Base-by-base conservation (phyloP, 2,797 vertebrate genomes). In the Galago senegalensis region DNA sequence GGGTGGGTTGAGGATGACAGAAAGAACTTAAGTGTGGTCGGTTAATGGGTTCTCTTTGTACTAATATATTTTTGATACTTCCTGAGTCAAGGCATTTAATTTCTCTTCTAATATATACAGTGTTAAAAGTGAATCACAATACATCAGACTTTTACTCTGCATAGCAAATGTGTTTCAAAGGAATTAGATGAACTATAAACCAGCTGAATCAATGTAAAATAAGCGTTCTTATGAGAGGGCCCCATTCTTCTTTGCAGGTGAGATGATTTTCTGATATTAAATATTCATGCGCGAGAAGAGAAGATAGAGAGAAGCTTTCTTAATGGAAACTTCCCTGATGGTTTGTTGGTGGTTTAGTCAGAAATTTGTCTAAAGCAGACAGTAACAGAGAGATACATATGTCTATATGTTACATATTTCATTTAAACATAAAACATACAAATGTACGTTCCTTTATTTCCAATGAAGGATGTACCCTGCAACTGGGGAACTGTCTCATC, bases 51-150 rank as follows among this genome's bases (percentile, higher is more conserved):
- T 70, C 34, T 87, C 8, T 29, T n/a, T 69, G 43, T 87, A 58
- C 53, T 65, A 87, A 93, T 80, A 86, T 31, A 43, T 34, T 95
- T 70, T 82, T 76, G 43, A 63, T 77, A 82, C 81, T 89, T 94
- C 63, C 73, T 34, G 37, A 92, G 37, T 82, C 61, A 77, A 92
- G n/a, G 75, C 31, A 70, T 75, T 82, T 94, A 56, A 77, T 40
- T 40, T 94, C 34, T 72, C 79, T 89, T 83, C 75, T 72, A 92
- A 49, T 58, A 77, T 29, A 56, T 43, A 70, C 56, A 23, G n/a
- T 67, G 80, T 63, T 76, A 86, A 60, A 84, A 82, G 34, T 77
- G 61, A 72, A 81, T 82, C 61, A 82, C 23, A 53, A 67, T 61
- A 34, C 27, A 86, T n/a, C 18, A 34, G 82, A 79, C 27, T 73